A percentile compares a stretch with the other conserved stretches of the same genome.
Evolutionary conservation across 2,113 vertebrate species (phyloP).

Genomic region (Noturus placidus): DNA sequence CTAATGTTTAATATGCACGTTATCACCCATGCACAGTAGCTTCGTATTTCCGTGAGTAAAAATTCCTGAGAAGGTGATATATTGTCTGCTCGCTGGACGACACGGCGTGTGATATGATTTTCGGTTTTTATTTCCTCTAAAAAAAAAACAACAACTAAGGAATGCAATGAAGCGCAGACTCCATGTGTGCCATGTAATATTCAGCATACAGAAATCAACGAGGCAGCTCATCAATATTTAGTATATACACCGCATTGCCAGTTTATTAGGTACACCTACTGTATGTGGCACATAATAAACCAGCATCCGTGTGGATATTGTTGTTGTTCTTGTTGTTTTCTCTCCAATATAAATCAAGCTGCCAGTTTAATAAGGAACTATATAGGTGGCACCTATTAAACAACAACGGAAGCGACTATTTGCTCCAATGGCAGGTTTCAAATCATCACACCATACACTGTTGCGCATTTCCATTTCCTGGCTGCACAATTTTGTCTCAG

Average conservation of each 20-base stretch:
- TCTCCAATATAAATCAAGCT: background rate
- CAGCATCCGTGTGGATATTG: background rate
- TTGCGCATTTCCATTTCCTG: background rate
- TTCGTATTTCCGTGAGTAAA: constrained; percentile 20
- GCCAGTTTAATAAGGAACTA: background rate
- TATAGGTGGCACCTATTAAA: constrained; percentile 13
- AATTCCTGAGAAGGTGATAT: constrained; percentile 7
- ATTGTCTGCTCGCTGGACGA: background rate
- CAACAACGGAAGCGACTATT: background rate
- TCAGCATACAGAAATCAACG: background rate
- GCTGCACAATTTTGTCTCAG: constrained; percentile 6
- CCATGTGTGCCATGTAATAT: background rate
- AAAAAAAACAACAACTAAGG: background rate
- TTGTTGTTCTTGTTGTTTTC: background rate
- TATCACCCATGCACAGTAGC: background rate
- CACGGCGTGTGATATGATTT: background rate
- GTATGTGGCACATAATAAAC: background rate
- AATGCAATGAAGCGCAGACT: background rate
- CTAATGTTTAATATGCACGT: constrained; percentile 42
- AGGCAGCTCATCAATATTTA: constrained; percentile 2
- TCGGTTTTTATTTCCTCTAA: background rate
- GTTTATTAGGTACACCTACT: background rate
- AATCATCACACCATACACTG: constrained; percentile 2
- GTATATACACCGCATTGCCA: background rate
- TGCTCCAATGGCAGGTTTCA: background rate